Base-by-base conservation (phyloP, 2,888 invertebrate species). In the Eupithecia exiguata region DNA sequence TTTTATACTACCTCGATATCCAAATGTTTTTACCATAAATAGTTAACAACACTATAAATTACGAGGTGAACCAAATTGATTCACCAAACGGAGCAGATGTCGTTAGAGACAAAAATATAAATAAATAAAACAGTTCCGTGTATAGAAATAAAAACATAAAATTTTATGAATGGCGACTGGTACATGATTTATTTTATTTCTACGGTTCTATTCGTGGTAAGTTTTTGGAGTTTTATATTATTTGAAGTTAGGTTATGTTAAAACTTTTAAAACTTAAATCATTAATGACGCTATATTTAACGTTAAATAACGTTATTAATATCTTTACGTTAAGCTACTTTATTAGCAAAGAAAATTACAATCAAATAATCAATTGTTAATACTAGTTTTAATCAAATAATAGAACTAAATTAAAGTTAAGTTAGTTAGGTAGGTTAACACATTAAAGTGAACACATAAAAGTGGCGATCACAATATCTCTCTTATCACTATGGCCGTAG, bases 11-110 rank as follows among this genome's bases (percentile, higher is more conserved):
- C n/a, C n/a, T n/a, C n/a, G n/a, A 62, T 36, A 65, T 35, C 35
- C 38, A 35, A 36, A 36, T 36, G 38, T 21, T 62, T n/a, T 65
- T 38, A 65, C n/a, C 63, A 38, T 66, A 36, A 63, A 63, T 63
- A 63, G 63, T 66, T 66, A 12, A 66, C 40, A 66, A 25, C 77
- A 36, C 68, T 77, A 82, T 87, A 85, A 87, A 86, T 87, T 82
- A 85, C 77, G 75, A 68, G 58, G 68, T 74, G 75, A 80, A 80
- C 81, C 75, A 84, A 87, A 88, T 88, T 83, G 84, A 88, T 86
- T 83, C 79, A 75, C 65, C 83, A 88, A 87, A 90, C 87, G 87
- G 82, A 78, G 74, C 87, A 88, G 86, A 87, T 84, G 86, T 83
- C 83, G 78, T 80, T 79, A 76, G 58, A 76, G 69, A 75, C 69